Evolutionary conservation across 2,797 vertebrate genomes (phyloP).

Genomic region (Anabacerthia variegaticeps): DNA sequence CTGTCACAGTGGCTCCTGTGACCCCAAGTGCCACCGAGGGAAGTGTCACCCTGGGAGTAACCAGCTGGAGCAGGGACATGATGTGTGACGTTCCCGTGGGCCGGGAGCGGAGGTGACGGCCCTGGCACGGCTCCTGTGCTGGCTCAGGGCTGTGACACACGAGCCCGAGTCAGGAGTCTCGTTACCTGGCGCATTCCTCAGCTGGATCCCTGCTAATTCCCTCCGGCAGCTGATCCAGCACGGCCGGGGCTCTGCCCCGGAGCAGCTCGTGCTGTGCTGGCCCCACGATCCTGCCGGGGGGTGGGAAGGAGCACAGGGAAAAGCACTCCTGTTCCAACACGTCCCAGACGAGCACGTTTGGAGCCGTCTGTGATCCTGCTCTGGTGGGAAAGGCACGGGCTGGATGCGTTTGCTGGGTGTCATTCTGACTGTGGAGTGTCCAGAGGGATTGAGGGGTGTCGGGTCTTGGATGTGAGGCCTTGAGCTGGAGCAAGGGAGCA

Average conservation of each 20-base stretch:
- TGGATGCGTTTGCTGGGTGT: background rate
- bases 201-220: slow-evolving; percentile 13
- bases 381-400: background rate
- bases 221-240: background rate
- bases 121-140: slow-evolving; percentile 8
- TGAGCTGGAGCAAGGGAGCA: background rate
- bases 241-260: background rate
- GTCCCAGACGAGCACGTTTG: background rate
- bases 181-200: background rate
- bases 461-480: background rate
- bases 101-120: background rate
- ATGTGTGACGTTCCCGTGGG: background rate
- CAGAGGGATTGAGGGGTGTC: accelerated
- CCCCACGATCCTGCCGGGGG: background rate
- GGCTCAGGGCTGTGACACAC: slow-evolving; percentile 37
- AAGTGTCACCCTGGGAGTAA: background rate
- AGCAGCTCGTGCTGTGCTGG: background rate
- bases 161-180: background rate
- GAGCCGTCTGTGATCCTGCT: background rate
- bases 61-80: background rate
- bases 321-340: background rate
- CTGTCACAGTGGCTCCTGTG: background rate
- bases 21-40: accelerated
- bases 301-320: background rate
- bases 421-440: background rate